Conservation (phyloP, 2,888 invertebrate genomes). For the Catocala nupta region DNA sequence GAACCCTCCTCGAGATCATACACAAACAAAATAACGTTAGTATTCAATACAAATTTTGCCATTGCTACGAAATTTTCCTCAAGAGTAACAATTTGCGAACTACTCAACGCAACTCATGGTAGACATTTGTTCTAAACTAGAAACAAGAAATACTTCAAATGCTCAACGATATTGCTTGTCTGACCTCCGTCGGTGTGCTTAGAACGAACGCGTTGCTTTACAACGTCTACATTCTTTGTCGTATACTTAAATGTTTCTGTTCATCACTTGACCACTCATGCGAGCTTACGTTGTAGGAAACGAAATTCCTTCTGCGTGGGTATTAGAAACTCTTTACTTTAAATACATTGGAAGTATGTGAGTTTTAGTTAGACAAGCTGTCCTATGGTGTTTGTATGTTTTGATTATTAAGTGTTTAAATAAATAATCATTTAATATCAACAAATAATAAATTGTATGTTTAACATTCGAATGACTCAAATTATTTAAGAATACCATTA, state of each 20-base stretch:
- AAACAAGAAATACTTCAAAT: conserved; percentile 30
- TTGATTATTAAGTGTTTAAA: too few relatives aligned
- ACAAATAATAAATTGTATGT: too few relatives aligned
- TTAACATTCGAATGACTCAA: too few relatives aligned
- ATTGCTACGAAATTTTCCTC: too few relatives aligned
- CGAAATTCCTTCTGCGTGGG: not conserved
- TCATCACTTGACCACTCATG: conserved; percentile 19
- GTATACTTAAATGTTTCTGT: conserved; percentile 33
- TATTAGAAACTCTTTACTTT: not conserved
- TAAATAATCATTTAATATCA: too few relatives aligned
- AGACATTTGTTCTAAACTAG: conserved; percentile 1
- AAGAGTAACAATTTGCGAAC: not conserved
- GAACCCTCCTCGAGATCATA: too few relatives aligned
- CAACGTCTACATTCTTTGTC: conserved; percentile 28
- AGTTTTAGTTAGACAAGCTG: too few relatives aligned
- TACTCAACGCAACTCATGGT: not conserved
- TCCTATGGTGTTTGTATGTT: too few relatives aligned
- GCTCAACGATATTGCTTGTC: conserved; percentile 23
- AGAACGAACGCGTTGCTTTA: conserved; percentile 18
- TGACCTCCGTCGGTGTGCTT: conserved; percentile 24
- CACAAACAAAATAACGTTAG: too few relatives aligned
- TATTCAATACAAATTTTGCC: too few relatives aligned
- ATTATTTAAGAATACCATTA: too few relatives aligned
- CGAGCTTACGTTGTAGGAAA: conserved; percentile 5
- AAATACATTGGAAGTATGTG: too few relatives aligned